These are phyloP conservation scores for Apodemus sylvaticus DNA, from an alignment of 2,113 vertebrate genomes.

Conservation along the genomic window DNA sequence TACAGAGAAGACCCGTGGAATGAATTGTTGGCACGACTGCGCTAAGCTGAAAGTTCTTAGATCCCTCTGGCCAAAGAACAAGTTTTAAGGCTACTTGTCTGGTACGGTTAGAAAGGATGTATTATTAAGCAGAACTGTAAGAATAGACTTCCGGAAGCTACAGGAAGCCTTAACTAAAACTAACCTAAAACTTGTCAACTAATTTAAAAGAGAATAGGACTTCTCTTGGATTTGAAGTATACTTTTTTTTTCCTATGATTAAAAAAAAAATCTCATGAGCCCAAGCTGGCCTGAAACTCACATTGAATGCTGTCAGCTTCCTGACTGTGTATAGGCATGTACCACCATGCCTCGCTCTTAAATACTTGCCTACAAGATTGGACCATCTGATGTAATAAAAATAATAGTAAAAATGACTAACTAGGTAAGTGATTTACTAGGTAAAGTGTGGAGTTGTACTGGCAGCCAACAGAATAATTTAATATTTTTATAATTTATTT, in stretches of 20 bases:
- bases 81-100: slow-evolving; percentile 34
- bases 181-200: neutral
- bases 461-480: neutral
- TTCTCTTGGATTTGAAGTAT: neutral
- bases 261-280: neutral
- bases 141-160: neutral
- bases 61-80: slow-evolving; percentile 20
- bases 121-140: neutral
- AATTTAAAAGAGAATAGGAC: neutral
- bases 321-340: neutral
- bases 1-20: neutral
- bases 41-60: neutral
- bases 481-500: too few species aligned
- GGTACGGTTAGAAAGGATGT: slow-evolving; percentile 10
- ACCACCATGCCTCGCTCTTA: neutral
- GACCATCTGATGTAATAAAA: neutral
- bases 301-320: neutral
- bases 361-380: slow-evolving; percentile 3
- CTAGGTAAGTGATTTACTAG: neutral
- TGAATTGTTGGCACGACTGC: neutral
- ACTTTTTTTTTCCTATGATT: neutral
- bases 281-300: neutral
- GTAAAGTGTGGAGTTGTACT: neutral
- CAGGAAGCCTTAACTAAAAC: neutral
- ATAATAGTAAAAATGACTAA: neutral